Evolutionary conservation across 2,888 invertebrate genomes (phyloP), one percentile per base, ranked within the genome.

Genomic region (Ophraella communa): DNA sequence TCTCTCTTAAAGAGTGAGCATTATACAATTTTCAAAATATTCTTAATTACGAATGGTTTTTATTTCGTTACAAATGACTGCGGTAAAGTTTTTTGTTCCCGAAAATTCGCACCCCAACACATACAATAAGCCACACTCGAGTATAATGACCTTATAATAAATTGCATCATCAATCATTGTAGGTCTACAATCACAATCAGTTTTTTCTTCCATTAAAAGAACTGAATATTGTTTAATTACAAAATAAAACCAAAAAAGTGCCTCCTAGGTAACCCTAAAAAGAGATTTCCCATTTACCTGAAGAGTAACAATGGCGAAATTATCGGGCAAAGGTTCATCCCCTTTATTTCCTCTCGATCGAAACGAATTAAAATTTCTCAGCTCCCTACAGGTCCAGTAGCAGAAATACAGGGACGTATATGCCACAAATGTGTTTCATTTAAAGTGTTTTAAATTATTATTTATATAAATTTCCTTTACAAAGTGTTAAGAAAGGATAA

Each of bases 321-420:
- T 77, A 78, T 77, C 73, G 75, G 76, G 72, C 74, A 74, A 76
- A 76, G 55, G 60, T 64, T 64, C 61, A 65, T 65, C 65, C 65
- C 77, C 77, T 76, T 75, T 73, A 74, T 74, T 73, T 72, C 68
- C 61, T 71, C 69, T 72, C 74, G 74, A 77, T 77, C 74, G 75
- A 70, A 73, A 75, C 75, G 76, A 77, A 76, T 76, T 73, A 74
- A 39, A 73, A 72, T 75, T 78, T 76, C 77, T 75, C 74, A 75
- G 71, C 68, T 71, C 73, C 74, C 75, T 69, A 68, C 70, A 71
- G 75, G 69, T 76, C 73, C 74, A 71, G 75, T 73, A 73, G 75
- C 71, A 68, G 62, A 74, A 73, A 72, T 73, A 33, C 62, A 62
- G 62, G 30, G 62, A 44, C 54, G 62, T 23, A 55, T 18, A 39